These are phyloP conservation scores for Miniopterus natalensis DNA, from an alignment of 2,113 vertebrate genomes.

Conservation along the genomic window DNA sequence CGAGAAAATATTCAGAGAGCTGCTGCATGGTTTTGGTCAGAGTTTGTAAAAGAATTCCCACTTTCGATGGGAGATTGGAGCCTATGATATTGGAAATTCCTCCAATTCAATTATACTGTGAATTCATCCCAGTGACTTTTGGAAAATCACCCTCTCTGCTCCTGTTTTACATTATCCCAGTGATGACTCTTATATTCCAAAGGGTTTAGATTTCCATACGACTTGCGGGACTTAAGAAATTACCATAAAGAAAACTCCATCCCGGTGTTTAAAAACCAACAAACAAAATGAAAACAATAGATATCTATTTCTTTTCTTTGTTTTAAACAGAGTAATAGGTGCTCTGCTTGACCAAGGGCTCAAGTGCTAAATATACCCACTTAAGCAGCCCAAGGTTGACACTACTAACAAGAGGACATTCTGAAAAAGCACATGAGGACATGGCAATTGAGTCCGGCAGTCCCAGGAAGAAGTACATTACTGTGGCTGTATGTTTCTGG, in stretches of 20 bases:
- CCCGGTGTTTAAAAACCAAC: slow-evolving; percentile 45
- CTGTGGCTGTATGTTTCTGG: slow-evolving; percentile 77
- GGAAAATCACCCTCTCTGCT: neutral
- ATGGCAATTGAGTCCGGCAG: slow-evolving; percentile 59
- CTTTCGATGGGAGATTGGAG: neutral
- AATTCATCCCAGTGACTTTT: neutral
- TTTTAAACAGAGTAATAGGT: neutral
- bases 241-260: neutral
- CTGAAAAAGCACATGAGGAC: slow-evolving; percentile 43
- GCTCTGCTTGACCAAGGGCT: neutral
- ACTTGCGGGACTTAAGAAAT: neutral
- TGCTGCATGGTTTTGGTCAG: neutral
- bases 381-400: slow-evolving; percentile 42
- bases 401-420: slow-evolving; percentile 64
- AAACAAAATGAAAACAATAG: slow-evolving; percentile 19
- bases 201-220: neutral
- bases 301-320: neutral
- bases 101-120: slow-evolving; percentile 2
- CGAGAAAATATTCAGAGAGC: slow-evolving; percentile 2
- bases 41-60: neutral
- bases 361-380: neutral
- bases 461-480: slow-evolving; percentile 40
- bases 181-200: neutral
- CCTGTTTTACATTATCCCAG: neutral
- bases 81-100: neutral